A percentile compares a stretch with the other conserved stretches of the same genome.
phyloP scores from a whole-genome alignment of 2,888 invertebrate genomes.

The Drosophila pseudotalamancana region DNA sequence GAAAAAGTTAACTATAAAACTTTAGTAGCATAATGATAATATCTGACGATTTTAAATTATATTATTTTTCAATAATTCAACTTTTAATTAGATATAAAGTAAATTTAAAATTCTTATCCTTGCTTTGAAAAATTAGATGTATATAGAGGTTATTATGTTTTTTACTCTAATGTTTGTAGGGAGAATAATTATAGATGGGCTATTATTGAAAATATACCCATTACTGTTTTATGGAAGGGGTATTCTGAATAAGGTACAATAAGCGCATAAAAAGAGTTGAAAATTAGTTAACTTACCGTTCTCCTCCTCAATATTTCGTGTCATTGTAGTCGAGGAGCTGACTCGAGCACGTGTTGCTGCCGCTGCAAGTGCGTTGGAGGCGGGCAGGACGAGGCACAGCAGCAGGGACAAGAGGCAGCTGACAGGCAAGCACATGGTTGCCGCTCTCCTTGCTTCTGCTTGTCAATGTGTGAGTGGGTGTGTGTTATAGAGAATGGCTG shows the following conservation, averaged over 20 bases:
- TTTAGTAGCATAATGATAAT: no score
- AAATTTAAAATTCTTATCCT: no score
- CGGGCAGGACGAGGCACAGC: slow-evolving; percentile 64
- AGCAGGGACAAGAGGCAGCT: slow-evolving; percentile 53
- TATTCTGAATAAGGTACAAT: slow-evolving; percentile 1
- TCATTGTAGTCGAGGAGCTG: slow-evolving; percentile 81
- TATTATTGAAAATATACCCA: no score
- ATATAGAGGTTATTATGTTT: no score
- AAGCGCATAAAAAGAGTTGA: slow-evolving; percentile 3
- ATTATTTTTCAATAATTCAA: no score
- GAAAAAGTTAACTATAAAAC: no score
- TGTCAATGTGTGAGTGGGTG: slow-evolving; percentile 5
- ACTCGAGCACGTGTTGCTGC: slow-evolving; percentile 78
- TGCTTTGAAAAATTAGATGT: no score
- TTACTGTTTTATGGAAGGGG: neutral
- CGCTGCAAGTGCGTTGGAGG: slow-evolving; percentile 62
- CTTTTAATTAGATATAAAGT: no score
- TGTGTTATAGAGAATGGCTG: slow-evolving; percentile 18
- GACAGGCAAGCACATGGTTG: slow-evolving; percentile 61
- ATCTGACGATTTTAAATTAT: no score
- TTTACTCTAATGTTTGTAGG: no score
- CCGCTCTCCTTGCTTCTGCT: slow-evolving; percentile 35
- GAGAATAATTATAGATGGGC: no score
- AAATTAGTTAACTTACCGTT: slow-evolving; percentile 81
- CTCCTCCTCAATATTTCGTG: slow-evolving; percentile 84